Evolutionary conservation across 2,113 vertebrate genomes (phyloP).

Genomic region (Isichthys henryi): DNA sequence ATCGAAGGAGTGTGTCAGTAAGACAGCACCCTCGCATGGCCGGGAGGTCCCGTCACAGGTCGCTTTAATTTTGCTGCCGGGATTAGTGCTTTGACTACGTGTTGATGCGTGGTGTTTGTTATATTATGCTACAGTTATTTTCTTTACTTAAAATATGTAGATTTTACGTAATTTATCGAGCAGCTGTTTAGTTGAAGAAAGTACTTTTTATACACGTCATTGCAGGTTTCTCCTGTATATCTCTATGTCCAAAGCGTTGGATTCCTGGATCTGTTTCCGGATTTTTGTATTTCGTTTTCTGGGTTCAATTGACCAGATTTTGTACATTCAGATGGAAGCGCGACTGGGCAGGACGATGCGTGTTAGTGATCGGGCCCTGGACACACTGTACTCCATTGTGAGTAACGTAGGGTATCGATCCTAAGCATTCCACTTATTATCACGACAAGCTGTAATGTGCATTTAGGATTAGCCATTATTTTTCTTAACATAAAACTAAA

Average conservation of each 20-base stretch:
- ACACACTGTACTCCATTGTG: constrained; percentile 32
- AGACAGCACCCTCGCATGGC: background rate
- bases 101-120: background rate
- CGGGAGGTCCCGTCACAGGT: background rate
- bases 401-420: constrained; percentile 19
- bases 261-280: background rate
- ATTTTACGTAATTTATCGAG: background rate
- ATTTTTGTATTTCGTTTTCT: background rate
- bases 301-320: background rate
- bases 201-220: background rate
- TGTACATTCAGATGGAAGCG: background rate
- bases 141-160: background rate
- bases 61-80: background rate
- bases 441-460: background rate
- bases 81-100: background rate
- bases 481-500: background rate
- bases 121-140: background rate
- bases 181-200: background rate
- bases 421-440: background rate
- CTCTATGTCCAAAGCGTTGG: background rate
- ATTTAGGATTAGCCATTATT: background rate
- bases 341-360: constrained; percentile 3
- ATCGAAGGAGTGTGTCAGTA: background rate
- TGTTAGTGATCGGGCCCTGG: constrained; percentile 32
- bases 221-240: background rate